Conservation (phyloP, 2,888 invertebrate genomes). For the Drosophila melanocephala region DNA sequence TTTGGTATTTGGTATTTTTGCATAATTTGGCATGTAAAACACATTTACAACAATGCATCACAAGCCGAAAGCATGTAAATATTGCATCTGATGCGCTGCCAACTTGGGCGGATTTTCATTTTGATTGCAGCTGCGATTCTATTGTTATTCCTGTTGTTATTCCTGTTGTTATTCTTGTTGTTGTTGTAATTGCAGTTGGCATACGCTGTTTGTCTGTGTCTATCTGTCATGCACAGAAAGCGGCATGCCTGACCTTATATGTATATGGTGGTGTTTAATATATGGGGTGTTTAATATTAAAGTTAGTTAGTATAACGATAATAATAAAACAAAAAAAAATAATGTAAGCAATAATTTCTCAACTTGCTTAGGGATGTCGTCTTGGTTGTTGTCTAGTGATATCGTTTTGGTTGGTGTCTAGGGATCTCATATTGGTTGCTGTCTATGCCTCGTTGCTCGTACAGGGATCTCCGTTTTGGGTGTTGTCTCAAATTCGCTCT, state of each 20-base stretch:
- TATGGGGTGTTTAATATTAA: neutral
- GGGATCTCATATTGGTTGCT: neutral
- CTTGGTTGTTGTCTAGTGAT: neutral
- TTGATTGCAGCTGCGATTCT: conserved; percentile 65
- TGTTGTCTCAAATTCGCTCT: neutral
- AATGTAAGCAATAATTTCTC: neutral
- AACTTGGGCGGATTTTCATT: conserved; percentile 74
- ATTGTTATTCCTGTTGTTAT: conserved; percentile 28
- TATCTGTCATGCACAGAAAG: conserved; percentile 1
- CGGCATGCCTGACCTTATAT: conserved; percentile 4
- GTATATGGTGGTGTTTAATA: neutral
- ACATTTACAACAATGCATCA: conserved; percentile 74
- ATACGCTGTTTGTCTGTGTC: conserved; percentile 11
- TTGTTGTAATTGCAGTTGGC: conserved; percentile 9
- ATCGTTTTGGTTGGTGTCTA: neutral
- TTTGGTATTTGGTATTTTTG: conserved; percentile 71
- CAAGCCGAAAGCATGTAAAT: conserved; percentile 66
- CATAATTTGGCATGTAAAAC: conserved; percentile 82
- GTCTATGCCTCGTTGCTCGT: neutral
- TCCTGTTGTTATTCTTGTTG: conserved; percentile 2
- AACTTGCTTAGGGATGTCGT: neutral
- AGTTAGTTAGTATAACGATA: neutral
- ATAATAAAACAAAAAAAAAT: neutral
- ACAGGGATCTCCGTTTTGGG: neutral
- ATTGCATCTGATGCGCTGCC: conserved; percentile 68